phyloP scores from a whole-genome alignment of 2,888 invertebrate species.

The Julus scandinavius region DNA sequence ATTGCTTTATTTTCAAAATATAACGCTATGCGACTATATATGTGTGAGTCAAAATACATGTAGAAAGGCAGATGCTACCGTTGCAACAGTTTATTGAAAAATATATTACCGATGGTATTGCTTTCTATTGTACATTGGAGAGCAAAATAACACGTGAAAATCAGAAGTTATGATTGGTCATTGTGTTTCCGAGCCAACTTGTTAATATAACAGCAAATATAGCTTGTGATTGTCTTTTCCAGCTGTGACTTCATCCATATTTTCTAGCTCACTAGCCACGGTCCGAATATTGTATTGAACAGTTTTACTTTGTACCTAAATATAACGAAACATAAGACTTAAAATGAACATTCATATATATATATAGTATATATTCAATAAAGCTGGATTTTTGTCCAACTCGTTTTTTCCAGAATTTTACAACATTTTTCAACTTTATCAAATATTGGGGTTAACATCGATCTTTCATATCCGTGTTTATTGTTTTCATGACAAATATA shows the following conservation, averaged over 20 bases:
- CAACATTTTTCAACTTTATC: too few species aligned
- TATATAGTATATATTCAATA: too few species aligned
- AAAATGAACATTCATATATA: background rate
- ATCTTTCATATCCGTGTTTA: too few species aligned
- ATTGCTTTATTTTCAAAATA: background rate
- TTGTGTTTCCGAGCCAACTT: background rate
- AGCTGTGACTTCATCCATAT: constrained; percentile 3
- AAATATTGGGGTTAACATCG: too few species aligned
- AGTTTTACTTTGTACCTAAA: background rate
- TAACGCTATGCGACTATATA: background rate
- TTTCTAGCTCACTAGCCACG: constrained; percentile 5
- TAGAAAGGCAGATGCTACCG: background rate
- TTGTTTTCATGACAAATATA: too few species aligned
- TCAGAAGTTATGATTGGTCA: constrained; percentile 8
- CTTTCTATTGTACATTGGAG: background rate
- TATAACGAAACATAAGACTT: background rate
- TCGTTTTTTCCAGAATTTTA: background rate
- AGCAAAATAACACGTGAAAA: constrained; percentile 29
- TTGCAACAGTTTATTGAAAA: background rate
- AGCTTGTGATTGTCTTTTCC: background rate
- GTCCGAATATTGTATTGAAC: background rate
- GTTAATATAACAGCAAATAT: constrained; percentile 19
- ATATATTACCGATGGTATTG: background rate
- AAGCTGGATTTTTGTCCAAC: background rate
- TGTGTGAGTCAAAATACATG: background rate